phyloP scores from a whole-genome alignment of 2,888 invertebrate genomes.

The Rhingia campestris region DNA sequence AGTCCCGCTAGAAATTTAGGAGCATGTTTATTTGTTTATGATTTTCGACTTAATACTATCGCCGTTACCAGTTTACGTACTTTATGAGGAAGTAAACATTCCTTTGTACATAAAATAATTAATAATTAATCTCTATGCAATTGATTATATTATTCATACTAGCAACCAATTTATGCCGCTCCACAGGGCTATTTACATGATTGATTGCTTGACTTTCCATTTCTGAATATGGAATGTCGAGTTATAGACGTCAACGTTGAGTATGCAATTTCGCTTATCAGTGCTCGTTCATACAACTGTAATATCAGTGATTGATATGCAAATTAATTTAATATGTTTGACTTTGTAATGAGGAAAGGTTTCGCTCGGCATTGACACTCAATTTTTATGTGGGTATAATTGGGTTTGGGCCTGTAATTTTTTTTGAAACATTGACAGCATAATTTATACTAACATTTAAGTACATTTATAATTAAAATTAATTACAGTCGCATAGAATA shows the following conservation, averaged over 20 bases:
- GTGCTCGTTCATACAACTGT: too few species aligned
- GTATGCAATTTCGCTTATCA: neutral
- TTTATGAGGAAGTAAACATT: neutral
- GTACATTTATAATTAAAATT: too few species aligned
- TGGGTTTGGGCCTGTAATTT: too few species aligned
- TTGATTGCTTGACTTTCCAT: neutral
- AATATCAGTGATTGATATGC: neutral
- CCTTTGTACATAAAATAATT: neutral
- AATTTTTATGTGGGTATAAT: too few species aligned
- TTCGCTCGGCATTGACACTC: too few species aligned
- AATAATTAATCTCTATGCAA: neutral
- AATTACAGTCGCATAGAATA: too few species aligned
- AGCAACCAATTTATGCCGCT: neutral
- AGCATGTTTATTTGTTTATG: constrained; percentile 9
- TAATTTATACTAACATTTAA: too few species aligned
- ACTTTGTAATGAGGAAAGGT: neutral
- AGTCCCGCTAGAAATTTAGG: neutral
- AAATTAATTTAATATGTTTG: neutral
- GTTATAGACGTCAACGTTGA: neutral
- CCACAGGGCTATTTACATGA: neutral
- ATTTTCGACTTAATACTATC: constrained; percentile 17
- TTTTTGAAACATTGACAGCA: too few species aligned
- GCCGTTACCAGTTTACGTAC: neutral
- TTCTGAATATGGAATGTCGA: neutral
- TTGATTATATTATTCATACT: neutral